Evolutionary conservation across 2,113 vertebrate species (phyloP).

Genomic region (Drymodes brunneopygia): DNA sequence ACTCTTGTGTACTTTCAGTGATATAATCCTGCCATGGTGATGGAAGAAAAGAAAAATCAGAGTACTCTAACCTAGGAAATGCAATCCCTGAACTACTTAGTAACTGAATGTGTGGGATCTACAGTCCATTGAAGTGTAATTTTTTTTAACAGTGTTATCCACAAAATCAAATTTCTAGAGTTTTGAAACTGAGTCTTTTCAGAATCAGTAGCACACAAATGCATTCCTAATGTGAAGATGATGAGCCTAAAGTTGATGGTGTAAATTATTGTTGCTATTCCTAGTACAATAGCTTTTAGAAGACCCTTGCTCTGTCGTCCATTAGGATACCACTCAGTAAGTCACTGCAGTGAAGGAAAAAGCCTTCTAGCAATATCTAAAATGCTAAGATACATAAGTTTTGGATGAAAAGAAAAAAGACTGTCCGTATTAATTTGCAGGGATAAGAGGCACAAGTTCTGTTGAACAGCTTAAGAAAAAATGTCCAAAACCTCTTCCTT

Average conservation of each 20-base stretch:
- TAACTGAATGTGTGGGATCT: background rate
- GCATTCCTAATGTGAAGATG: background rate
- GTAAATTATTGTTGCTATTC: background rate
- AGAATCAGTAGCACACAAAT: background rate
- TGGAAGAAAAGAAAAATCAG: background rate
- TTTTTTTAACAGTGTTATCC: background rate
- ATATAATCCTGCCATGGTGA: background rate
- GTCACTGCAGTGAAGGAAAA: background rate
- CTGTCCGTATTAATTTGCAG: background rate
- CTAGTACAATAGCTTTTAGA: background rate
- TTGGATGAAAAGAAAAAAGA: background rate
- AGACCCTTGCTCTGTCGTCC: background rate
- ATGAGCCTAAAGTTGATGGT: background rate
- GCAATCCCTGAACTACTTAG: background rate
- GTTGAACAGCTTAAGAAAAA: background rate
- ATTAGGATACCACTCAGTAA: background rate
- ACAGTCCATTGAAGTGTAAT: background rate
- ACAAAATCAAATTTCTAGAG: background rate
- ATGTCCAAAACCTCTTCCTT: background rate
- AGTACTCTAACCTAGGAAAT: background rate
- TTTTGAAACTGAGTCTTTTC: background rate
- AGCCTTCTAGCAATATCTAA: background rate
- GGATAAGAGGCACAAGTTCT: background rate
- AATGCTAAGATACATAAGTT: background rate
- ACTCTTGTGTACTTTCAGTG: background rate